These are phyloP conservation scores for Spilogale gracilis DNA, from an alignment of 2,113 vertebrate genomes.

Conservation along the genomic window DNA sequence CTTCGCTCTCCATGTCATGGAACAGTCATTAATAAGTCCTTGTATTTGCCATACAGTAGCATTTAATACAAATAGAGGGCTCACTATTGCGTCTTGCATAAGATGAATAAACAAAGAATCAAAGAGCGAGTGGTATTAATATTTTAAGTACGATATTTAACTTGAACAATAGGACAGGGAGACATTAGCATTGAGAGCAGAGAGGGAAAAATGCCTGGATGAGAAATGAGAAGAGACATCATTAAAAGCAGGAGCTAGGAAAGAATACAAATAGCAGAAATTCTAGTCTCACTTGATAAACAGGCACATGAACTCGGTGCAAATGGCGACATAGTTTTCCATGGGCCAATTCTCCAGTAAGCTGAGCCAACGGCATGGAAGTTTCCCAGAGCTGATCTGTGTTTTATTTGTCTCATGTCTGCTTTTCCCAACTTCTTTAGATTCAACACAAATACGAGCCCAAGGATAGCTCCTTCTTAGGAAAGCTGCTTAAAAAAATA, in stretches of 20 bases:
- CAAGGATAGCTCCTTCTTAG: background rate
- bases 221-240: slow-evolving; percentile 36
- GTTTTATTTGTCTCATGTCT: slow-evolving; percentile 58
- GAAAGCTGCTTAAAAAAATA: background rate
- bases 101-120: slow-evolving; percentile 76
- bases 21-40: slow-evolving; percentile 71
- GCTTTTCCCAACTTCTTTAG: background rate
- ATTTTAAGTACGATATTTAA: slow-evolving; percentile 72
- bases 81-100: slow-evolving; percentile 55
- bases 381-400: background rate
- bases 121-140: slow-evolving; percentile 73
- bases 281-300: background rate
- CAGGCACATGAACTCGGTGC: background rate
- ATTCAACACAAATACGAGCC: background rate
- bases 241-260: background rate
- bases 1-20: background rate
- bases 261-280: slow-evolving; percentile 52
- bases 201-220: background rate
- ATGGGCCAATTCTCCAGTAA: background rate
- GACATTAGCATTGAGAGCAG: slow-evolving; percentile 64
- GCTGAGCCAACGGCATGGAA: background rate
- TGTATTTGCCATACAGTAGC: slow-evolving; percentile 18
- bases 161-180: slow-evolving; percentile 63
- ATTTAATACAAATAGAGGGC: slow-evolving; percentile 52
- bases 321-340: background rate